Base-by-base conservation (phyloP, 1,140 invertebrate species). In the Drosophila cardini region DNA sequence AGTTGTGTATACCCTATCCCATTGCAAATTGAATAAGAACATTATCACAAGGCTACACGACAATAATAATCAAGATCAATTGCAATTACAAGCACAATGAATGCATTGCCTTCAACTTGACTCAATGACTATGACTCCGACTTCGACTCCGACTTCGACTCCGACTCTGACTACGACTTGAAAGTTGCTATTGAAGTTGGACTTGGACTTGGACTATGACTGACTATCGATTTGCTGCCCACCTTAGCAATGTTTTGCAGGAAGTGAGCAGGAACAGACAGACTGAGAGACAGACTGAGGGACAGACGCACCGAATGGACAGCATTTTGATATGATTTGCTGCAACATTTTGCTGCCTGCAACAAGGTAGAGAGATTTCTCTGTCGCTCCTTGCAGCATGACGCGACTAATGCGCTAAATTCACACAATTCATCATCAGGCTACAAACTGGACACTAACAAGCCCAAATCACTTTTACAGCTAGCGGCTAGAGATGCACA, bases 51-150 rank as follows among this genome's bases (percentile, higher is more conserved):
- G 68, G 68, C 53, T 68, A 72, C 61, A 79, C 61, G 65, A 67
- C 50, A 85, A 74, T 80, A 77, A 76, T 90, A 89, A 89, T 89
- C 85, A 89, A 90, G 87, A 90, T 90, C 87, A 90, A 90, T 90
- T 87, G 87, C 87, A 90, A 90, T 90, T 90, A 90, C 87, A 87
- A 90, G 80, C 86, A 80, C 84, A 89, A 89, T 89, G 85, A 89
- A 83, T 89, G 85, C 85, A 87, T 77, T 87, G 85, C 83, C 72
- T 78, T 70, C 69, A 67, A 76, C 77, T 75, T 78, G 79, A 72
- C 77, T 84, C 56, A 60, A 50, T 43, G 72, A 69, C 73, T 79
- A 26, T 34, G 65, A 77, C 67, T 46, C n/a, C 21, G 4, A 43
- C 55, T 62, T 7, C 9, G 42, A 50, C 26, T 52, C 13, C 11